Evolutionary conservation across 1,140 invertebrate genomes (phyloP).

Genomic region (Formica selysi): DNA sequence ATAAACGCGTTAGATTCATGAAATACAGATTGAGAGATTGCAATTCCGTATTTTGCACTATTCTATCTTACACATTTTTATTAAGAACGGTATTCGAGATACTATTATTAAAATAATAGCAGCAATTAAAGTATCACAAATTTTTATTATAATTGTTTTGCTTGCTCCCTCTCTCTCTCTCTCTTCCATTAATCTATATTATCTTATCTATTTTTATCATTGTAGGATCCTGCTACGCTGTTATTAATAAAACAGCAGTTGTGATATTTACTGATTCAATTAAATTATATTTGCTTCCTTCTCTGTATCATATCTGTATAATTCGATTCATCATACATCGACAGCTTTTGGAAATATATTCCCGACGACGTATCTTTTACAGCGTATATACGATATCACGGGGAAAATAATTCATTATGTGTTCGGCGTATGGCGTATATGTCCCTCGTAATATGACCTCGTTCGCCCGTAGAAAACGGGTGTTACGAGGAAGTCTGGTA

Average conservation of each 20-base stretch:
- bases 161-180: background rate
- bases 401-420: slow-evolving; percentile 40
- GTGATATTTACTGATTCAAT: background rate
- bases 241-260: too few species aligned
- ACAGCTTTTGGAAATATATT: background rate
- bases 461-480: slow-evolving; percentile 44
- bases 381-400: background rate
- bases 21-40: slow-evolving; percentile 12
- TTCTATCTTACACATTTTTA: background rate
- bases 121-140: background rate
- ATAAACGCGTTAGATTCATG: background rate
- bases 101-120: background rate
- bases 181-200: background rate
- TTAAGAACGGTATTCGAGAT: background rate
- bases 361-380: background rate
- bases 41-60: background rate
- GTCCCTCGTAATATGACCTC: slow-evolving; percentile 31
- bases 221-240: background rate
- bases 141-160: background rate
- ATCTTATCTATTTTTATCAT: slow-evolving; percentile 10
- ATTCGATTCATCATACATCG: background rate
- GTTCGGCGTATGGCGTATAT: background rate
- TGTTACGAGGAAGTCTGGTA: slow-evolving; percentile 48
- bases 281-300: background rate
- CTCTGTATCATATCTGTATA: too few species aligned